Conservation (phyloP, 2,113 vertebrate species). For the Amia ocellicauda region DNA sequence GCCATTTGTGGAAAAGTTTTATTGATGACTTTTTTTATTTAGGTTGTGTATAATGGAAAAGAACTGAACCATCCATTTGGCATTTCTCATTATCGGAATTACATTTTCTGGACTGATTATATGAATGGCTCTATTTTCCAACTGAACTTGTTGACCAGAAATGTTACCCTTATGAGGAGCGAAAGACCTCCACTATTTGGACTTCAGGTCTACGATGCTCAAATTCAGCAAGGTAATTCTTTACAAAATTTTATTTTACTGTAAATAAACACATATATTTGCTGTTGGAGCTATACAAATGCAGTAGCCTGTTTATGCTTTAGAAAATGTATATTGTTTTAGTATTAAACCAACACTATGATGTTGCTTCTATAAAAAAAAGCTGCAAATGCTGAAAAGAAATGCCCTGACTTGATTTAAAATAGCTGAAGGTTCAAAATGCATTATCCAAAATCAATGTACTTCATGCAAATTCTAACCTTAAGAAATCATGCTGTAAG, state of each 20-base stretch:
- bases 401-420: slow-evolving; percentile 17
- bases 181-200: slow-evolving; percentile 93
- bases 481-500: slow-evolving; percentile 33
- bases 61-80: slow-evolving; percentile 96
- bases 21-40: slow-evolving; percentile 32
- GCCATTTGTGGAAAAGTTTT: too few relatives aligned
- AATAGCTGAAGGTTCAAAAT: slow-evolving; percentile 12
- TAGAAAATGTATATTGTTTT: too few relatives aligned
- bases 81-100: slow-evolving; percentile 85
- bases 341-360: slow-evolving; percentile 4
- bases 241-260: neutral
- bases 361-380: neutral
- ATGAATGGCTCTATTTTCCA: slow-evolving; percentile 98
- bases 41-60: slow-evolving; percentile 93
- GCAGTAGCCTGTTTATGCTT: too few relatives aligned
- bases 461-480: slow-evolving; percentile 38
- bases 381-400: neutral
- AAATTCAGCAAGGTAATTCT: slow-evolving; percentile 86
- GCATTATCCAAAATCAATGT: slow-evolving; percentile 4
- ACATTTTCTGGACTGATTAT: slow-evolving; percentile 97
- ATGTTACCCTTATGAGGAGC: slow-evolving; percentile 82
- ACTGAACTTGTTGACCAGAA: slow-evolving; percentile 78
- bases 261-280: too few relatives aligned
- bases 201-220: slow-evolving; percentile 88
- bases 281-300: too few relatives aligned